Conservation (phyloP, 2,113 vertebrate genomes). For the Carassius auratus region DNA sequence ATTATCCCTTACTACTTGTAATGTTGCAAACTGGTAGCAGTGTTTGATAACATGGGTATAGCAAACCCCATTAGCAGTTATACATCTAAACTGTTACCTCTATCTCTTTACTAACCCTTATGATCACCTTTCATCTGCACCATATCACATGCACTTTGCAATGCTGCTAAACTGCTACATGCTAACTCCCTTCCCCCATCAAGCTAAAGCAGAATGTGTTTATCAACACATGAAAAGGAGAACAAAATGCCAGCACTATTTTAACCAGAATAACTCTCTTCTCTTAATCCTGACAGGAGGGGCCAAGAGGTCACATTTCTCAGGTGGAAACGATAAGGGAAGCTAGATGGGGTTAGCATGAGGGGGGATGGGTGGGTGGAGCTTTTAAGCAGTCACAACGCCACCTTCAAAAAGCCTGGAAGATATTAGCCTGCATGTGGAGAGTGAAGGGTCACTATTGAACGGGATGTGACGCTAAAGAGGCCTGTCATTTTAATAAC, state of each 20-base stretch:
- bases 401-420: constrained; percentile 55
- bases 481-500: constrained; percentile 59
- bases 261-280: constrained; percentile 66
- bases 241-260: constrained; percentile 72
- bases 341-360: constrained; percentile 57
- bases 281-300: constrained; percentile 66
- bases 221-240: constrained; percentile 24
- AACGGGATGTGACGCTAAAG: constrained; percentile 43
- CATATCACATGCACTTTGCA: not conserved
- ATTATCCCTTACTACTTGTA: not conserved
- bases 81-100: not conserved
- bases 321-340: constrained; percentile 66
- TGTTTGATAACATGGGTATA: not conserved
- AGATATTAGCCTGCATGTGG: constrained; percentile 54
- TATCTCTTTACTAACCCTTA: not conserved
- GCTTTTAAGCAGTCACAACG: constrained; percentile 54
- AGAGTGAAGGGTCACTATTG: constrained; percentile 57
- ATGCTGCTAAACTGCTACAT: not conserved
- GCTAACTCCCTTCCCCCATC: constrained; percentile 13
- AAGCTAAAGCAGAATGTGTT: constrained; percentile 46
- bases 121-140: not conserved
- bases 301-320: constrained; percentile 73
- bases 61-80: not conserved
- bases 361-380: constrained; percentile 28
- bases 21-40: not conserved